These are phyloP conservation scores for Plusia festucae DNA, from an alignment of 2,888 invertebrate genomes.

Conservation along the genomic window DNA sequence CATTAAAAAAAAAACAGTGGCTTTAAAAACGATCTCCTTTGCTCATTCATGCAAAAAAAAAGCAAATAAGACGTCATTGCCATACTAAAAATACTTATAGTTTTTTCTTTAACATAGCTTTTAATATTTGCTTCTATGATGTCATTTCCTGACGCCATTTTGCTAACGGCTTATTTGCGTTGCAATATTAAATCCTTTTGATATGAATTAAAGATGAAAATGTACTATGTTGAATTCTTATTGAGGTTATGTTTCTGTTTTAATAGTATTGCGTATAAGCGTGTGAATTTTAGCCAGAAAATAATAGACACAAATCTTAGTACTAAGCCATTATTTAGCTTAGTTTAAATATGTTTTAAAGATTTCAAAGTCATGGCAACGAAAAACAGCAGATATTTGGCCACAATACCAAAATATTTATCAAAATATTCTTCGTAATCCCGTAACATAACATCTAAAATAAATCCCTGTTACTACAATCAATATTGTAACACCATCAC, in stretches of 20 bases:
- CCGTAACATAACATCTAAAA: background rate
- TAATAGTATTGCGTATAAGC: no score
- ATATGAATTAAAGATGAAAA: background rate
- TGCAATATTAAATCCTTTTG: slow-evolving; percentile 15
- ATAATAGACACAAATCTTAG: no score
- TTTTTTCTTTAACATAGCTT: slow-evolving; percentile 8
- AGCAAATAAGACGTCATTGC: slow-evolving; percentile 3
- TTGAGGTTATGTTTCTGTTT: background rate
- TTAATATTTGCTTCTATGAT: slow-evolving; percentile 7
- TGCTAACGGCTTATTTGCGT: slow-evolving; percentile 5
- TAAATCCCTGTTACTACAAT: slow-evolving; percentile 11
- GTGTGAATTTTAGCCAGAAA: no score
- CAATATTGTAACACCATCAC: slow-evolving; percentile 25
- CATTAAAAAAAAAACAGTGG: slow-evolving; percentile 8
- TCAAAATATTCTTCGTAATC: background rate
- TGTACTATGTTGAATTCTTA: no score
- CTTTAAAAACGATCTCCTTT: background rate
- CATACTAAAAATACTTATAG: background rate
- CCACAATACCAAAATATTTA: no score
- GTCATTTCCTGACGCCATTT: background rate
- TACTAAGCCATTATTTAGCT: no score
- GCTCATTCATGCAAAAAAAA: background rate
- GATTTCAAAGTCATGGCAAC: no score
- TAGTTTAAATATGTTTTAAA: no score
- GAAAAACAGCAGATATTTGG: no score